Base-by-base conservation (phyloP, 92 coral and sea anemone species). In the Phenganax stokvisi region DNA sequence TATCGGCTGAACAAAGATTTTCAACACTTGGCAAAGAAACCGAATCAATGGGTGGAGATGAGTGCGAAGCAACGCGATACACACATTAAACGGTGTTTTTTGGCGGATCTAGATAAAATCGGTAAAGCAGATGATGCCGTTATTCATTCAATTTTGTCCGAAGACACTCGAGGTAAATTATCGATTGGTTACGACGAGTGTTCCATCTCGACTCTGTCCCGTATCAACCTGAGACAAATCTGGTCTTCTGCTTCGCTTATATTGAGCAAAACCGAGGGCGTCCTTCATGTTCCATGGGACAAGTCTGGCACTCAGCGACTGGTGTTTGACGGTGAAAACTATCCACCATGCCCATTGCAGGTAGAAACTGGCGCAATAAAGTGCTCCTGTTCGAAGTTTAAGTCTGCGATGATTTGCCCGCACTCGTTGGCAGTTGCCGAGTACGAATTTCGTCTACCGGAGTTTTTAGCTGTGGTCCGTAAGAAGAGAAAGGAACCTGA, bases 361-460 rank as follows among this genome's bases (percentile, higher is more conserved):
- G 57, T 67, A 6, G 72, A 52, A 12, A 76, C 47, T 63, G 81
- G 84, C 10, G 13, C 77, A 37, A 63, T 83, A 37, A 37, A 37
- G 47, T 83, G 86, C 58, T 83, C 82, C 60, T 83, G 86, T 71
- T 20, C 68, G 6, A 85, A 80, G 55, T 85, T 53, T 60, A 80
- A 79, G 74, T 85, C 85, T 7, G 81, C 85, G 29, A 77, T 37
- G 47, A 1, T 37, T 37, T 37, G 2, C 5, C 47, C 47, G 5
- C 47, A 37, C 47, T 37, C 47, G n/a, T 80, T 85, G 71, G 85
- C 88, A 57, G 88, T 80, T 71, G 85, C 88, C 44, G 88, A 62
- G 53, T 44, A 80, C 47, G 80, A 85, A 79, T 20, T 15, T 56
- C 80, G 85, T 44, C 80, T 79, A 20, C 74, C 55, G 54, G 54